Evolutionary conservation across 2,113 vertebrate genomes (phyloP).

Genomic region (Tringa solitaria): DNA sequence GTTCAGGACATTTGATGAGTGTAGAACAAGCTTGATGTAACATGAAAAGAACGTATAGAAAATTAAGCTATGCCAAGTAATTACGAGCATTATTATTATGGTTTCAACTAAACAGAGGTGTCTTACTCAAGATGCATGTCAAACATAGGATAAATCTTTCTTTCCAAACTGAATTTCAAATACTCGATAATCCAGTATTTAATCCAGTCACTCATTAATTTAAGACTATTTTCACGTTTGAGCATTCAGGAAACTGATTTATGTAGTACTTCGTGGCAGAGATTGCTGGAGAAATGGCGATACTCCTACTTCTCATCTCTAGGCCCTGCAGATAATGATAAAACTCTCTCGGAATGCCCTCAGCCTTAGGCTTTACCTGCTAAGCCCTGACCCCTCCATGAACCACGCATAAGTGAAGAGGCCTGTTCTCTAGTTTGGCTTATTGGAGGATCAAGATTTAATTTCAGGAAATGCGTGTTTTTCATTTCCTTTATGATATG

Average conservation of each 20-base stretch:
- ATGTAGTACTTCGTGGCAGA: neutral
- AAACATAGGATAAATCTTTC: neutral
- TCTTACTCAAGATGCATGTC: neutral
- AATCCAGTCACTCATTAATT: neutral
- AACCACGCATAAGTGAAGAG: neutral
- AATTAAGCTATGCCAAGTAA: neutral
- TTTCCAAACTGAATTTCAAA: neutral
- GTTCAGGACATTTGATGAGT: neutral
- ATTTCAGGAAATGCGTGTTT: neutral
- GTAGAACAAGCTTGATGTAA: neutral
- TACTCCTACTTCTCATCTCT: neutral
- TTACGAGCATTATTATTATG: neutral
- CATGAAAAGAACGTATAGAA: neutral
- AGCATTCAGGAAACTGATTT: neutral
- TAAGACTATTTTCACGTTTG: neutral
- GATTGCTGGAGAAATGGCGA: neutral
- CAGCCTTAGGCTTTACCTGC: neutral
- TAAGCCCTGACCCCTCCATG: neutral
- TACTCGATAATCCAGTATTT: neutral
- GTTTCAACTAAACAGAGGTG: neutral
- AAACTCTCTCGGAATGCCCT: neutral
- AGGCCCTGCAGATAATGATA: neutral
- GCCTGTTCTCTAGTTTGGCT: neutral
- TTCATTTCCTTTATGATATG: neutral
- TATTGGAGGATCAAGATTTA: neutral